Percentiles rank a stretch among this genome's conserved stretches.
phyloP scores from a whole-genome alignment of 2,113 vertebrate species.

The Penelope pileata region DNA sequence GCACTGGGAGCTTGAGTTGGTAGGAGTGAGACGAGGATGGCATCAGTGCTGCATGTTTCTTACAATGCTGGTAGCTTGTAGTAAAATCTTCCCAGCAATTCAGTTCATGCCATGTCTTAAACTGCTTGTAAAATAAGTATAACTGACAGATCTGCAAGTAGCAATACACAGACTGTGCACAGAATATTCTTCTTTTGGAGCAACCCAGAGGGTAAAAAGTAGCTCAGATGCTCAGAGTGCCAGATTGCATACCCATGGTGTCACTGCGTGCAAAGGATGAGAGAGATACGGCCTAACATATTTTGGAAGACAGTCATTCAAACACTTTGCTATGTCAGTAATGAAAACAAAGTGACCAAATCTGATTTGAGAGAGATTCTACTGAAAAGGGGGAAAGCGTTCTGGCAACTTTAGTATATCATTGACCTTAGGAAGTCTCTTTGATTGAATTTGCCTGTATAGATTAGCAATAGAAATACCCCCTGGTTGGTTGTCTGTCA shows the following conservation, averaged over 20 bases:
- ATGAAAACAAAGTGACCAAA: not conserved
- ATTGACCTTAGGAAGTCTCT: not conserved
- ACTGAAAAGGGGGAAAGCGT: not conserved
- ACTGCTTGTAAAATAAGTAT: conserved; percentile 30
- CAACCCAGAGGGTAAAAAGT: not conserved
- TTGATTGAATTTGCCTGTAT: not conserved
- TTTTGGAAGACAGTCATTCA: not conserved
- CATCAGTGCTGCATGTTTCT: not conserved
- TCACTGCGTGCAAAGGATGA: not conserved
- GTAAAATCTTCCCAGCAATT: conserved; percentile 13
- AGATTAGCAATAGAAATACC: not conserved
- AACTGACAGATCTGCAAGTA: not conserved
- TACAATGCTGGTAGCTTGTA: not conserved
- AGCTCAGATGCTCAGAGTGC: not conserved
- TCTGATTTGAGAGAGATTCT: not conserved
- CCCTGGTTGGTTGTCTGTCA: not conserved
- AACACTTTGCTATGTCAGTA: not conserved
- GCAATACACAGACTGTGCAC: not conserved
- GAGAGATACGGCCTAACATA: not conserved
- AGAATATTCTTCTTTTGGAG: not conserved
- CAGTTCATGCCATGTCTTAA: not conserved
- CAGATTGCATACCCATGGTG: not conserved
- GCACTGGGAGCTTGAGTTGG: not conserved
- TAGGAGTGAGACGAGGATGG: not conserved
- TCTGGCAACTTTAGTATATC: not conserved